Evolutionary conservation across 1,140 invertebrate genomes (phyloP), one percentile per base, ranked within the genome.

Genomic region (Teleopsis dalmanni): DNA sequence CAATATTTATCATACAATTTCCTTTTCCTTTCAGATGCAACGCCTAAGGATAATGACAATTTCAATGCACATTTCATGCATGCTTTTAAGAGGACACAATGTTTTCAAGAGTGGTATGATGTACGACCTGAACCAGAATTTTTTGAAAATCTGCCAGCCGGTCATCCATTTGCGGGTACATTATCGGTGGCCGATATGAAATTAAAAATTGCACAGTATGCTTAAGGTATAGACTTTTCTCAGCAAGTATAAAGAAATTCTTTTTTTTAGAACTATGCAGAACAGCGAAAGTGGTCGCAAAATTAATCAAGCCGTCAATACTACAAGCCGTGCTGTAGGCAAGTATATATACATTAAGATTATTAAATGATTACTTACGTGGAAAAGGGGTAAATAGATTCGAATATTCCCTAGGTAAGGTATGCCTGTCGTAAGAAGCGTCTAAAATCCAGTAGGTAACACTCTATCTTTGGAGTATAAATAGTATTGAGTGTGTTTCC

Each of bases 181-280:
- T 71, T 97, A 2, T 95, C 88, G 27, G 86, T 98, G 5, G 81
- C 87, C 38, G 95, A 98, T 75, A 92, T 98, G 82, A 94, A 92
- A 72, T 72, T 96, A 3, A 81, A 89, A 59, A 77, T 95, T 38
- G 82, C 89, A 11, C 91, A 95, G 90, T 94, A 77, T 57, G 59
- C 54, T 13, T n/a, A n/a, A n/a, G n/a, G n/a, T n/a, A n/a, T 9
- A 35, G 29, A 50, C 2, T 13, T 52, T 25, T 8, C 31, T 26
- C 21, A 18, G 2, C 14, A 38, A 35, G 43, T 43, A 26, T 22
- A 40, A 9, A 49, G 13, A n/a, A n/a, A n/a, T n/a, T n/a, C n/a
- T 27, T 53, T 43, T 61, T 78, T 78, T 19, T 60, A 96, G 91
- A 67, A 91, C 91, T 29, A 91, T 97, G 83, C 90, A 94, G 58